These are phyloP conservation scores for Chymomyza costata DNA, from an alignment of 1,140 invertebrate species.

Conservation along the genomic window DNA sequence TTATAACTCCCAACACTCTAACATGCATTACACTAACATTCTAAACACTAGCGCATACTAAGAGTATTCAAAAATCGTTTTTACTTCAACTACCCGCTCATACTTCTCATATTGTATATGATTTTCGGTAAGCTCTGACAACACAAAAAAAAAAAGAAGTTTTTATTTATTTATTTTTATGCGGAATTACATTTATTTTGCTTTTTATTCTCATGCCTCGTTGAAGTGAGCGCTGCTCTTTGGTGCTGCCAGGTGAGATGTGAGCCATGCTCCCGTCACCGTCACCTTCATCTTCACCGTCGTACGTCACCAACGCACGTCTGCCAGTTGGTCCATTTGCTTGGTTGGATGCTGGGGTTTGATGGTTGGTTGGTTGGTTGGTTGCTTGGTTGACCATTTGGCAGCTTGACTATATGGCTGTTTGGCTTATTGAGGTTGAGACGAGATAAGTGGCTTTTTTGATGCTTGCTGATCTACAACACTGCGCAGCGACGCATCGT, in stretches of 20 bases:
- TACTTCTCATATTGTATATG: too few relatives aligned
- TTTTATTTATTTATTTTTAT: constrained; percentile 59
- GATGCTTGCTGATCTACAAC: constrained; percentile 52
- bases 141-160: too few relatives aligned
- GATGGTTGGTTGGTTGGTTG: too few relatives aligned
- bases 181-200: constrained; percentile 60
- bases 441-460: constrained; percentile 58
- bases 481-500: constrained; percentile 22
- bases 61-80: too few relatives aligned
- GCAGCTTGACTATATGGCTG: too few relatives aligned
- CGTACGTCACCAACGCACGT: neutral
- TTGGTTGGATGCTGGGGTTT: too few relatives aligned
- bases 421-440: constrained; percentile 49
- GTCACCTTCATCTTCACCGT: neutral
- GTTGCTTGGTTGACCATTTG: too few relatives aligned
- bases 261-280: constrained; percentile 37
- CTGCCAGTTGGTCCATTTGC: constrained; percentile 38
- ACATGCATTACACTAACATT: too few relatives aligned
- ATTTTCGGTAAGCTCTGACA: constrained; percentile 34
- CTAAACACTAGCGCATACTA: too few relatives aligned
- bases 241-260: constrained; percentile 35
- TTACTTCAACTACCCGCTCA: too few relatives aligned
- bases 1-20: too few relatives aligned
- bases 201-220: constrained; percentile 52
- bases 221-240: constrained; percentile 19